Conservation (phyloP, 2,113 vertebrate genomes). For the Eulacestoma nigropectus region DNA sequence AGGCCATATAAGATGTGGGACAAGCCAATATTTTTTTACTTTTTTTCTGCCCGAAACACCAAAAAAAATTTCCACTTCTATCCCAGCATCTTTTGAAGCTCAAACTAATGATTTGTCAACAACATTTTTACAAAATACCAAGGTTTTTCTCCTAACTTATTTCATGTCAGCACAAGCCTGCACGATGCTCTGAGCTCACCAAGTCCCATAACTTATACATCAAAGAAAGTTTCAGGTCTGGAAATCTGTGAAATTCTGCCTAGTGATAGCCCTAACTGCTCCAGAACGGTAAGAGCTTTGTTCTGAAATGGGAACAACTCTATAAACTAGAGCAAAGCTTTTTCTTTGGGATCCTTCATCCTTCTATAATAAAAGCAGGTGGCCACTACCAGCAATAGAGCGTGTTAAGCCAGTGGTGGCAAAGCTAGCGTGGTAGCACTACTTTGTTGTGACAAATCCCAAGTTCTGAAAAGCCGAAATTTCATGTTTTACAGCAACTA, state of each 20-base stretch:
- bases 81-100: constrained; percentile 34
- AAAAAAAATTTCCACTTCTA: background rate
- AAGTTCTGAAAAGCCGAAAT: background rate
- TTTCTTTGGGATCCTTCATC: background rate
- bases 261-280: background rate
- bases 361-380: background rate
- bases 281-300: background rate
- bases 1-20: background rate
- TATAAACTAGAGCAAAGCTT: background rate
- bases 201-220: background rate
- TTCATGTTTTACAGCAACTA: background rate
- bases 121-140: constrained; percentile 20
- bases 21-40: background rate
- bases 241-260: background rate
- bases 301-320: background rate
- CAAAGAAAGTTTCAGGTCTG: constrained; percentile 15
- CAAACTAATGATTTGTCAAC: constrained; percentile 41
- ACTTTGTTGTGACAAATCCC: background rate
- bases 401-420: background rate
- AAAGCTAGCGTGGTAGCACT: background rate
- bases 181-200: background rate
- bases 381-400: background rate
- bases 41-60: background rate
- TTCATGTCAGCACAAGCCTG: background rate
- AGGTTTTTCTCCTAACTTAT: background rate